Base-by-base conservation (phyloP, 2,888 invertebrate genomes). In the Harpagoxenus sublaevis region DNA sequence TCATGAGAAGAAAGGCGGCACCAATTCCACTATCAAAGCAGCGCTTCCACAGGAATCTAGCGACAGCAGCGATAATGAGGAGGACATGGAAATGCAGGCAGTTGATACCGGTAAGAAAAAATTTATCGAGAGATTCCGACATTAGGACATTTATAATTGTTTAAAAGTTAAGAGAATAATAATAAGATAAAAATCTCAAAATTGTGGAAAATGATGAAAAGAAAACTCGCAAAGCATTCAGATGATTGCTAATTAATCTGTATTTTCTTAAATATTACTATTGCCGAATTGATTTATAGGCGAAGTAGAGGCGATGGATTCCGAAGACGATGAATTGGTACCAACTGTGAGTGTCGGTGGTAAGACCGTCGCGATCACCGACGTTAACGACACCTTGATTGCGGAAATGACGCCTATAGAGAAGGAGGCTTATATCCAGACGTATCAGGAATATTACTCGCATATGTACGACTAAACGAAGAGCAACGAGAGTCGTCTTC, bases 371-470 rank as follows among this genome's bases (percentile, higher is more conserved):
- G 96, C 98, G 1, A 96, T 99, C 84, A 97, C 98, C 51, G 97
- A 98, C 93, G 97, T 99, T 15, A 98, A 98, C 93, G 98, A 98
- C 94, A 97, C 97, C 90, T 96, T 98, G 92, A 98, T 99, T 91
- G 97, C 97, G 0, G 97, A 97, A 95, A 99, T 99, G 99, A 97
- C 98, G 12, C 97, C 98, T 31, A 96, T 97, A 5, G 99, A 99
- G 94, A 99, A 99, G 95, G 98, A 99, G 94, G 97, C 97, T 57
- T 99, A 99, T 95, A 99, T 99, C 91, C 98, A 98, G 95, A 97
- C 98, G 63, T 99, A 98, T 94, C 99, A 99, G 94, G 99, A 99
- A 95, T 97, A 98, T 95, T 99, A 98, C 95, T 97, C 98, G 90
- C 97, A 98, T 95, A 97, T 98, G 96, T 98, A 97, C 93, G 98